Base-by-base conservation (phyloP, 2,888 invertebrate species). In the Stenchaetothrips biformis region DNA sequence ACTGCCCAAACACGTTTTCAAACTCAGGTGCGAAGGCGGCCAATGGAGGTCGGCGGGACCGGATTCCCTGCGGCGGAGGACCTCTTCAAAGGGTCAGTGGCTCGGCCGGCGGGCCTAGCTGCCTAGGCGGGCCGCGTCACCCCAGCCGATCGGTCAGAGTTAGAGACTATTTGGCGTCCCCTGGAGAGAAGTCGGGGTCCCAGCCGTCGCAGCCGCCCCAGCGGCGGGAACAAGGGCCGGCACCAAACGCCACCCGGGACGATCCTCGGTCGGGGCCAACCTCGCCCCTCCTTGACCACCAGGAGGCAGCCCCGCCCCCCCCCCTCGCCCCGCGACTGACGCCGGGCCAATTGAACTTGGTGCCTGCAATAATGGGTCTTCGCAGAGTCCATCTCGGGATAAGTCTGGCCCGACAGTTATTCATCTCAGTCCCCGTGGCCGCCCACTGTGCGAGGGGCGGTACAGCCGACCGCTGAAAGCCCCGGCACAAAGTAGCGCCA, bases 401-500 rank as follows among this genome's bases (percentile, higher is more conserved):
- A 18, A 13, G 59, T 59, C 16, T 59, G 25, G 11, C 67, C 67
- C 67, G 67, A 21, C 67, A 74, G 67, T 25, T 25, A 74, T 74
- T 74, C 67, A 74, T 74, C 67, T 74, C 67, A 21, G 25, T 21
- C 67, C 67, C 67, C 67, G 0, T 8, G n/a, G n/a, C 37, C 37
- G 2, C 37, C 37, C 37, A 1, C 37, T 4, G 37, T 4, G 37
- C 37, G 37, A 2, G 37, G 37, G 37, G 37, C 37, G 37, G 37
- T 37, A 37, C 37, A 37, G 37, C 37, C 37, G 4, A 4, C 37
- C 37, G 37, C 37, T 37, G 37, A 37, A 37, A 37, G 37, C 37
- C 37, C 37, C 37, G 37, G 37, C 37, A 37, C 37, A 21, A 74
- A 74, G 67, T 74, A 74, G 67, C 67, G 67, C 67, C 67, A 74